Evolutionary conservation across 2,888 invertebrate genomes (phyloP).

Genomic region (Dasypolia templi): DNA sequence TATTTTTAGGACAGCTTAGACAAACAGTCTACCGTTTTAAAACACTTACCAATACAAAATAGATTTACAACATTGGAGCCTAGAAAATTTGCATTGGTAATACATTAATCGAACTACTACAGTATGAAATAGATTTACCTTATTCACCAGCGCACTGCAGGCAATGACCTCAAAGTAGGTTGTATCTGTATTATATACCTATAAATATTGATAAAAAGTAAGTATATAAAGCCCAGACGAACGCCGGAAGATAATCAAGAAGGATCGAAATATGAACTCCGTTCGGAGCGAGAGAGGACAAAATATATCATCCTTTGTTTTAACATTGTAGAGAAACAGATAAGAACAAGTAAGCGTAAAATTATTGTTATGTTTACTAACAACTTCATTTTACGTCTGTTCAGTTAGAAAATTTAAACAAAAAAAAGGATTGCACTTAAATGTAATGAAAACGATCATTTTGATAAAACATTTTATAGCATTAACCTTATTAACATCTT

Average conservation of each 20-base stretch:
- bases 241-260: constrained; percentile 70
- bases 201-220: constrained; percentile 63
- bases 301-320: constrained; percentile 17
- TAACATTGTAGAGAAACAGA: neutral
- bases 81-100: constrained; percentile 11
- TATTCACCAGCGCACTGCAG: constrained; percentile 47
- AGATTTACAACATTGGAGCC: neutral
- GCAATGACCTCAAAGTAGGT: constrained; percentile 69
- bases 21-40: neutral
- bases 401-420: neutral
- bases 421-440: neutral
- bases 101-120: constrained; percentile 20
- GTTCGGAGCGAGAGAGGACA: neutral
- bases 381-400: neutral
- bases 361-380: neutral
- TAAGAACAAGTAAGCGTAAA: neutral
- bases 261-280: constrained; percentile 27
- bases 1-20: neutral
- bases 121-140: neutral
- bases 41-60: neutral
- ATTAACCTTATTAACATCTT: constrained; percentile 3
- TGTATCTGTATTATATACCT: constrained; percentile 67
- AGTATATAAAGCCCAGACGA: constrained; percentile 43
- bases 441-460: neutral
- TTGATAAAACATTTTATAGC: neutral